Base-by-base conservation (phyloP, 2,888 invertebrate genomes). In the Xylota sylvarum region DNA sequence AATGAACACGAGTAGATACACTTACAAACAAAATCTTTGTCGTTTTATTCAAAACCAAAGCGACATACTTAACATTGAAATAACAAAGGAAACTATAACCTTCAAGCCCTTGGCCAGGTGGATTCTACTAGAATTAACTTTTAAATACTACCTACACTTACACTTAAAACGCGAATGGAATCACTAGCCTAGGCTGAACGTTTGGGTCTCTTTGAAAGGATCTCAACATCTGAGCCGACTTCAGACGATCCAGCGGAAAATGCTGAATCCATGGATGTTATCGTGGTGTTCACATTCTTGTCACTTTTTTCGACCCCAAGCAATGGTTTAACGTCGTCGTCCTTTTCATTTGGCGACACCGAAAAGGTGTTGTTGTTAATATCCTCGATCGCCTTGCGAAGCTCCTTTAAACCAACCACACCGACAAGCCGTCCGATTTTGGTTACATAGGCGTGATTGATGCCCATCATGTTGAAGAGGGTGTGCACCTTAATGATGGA, bases 401-500 rank as follows among this genome's bases (percentile, higher is more conserved):
- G 94, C 96, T 99, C 99, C 93, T 97, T 97, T 0, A 99, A 94
- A 0, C 97, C 98, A 5, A 99, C 98, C 0, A 99, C 98, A 2
- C 99, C 99, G 5, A 99, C 97, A 1, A 99, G 94, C 88, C 97
- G 94, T 0, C 98, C 99, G 72, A 98, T 98, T 81, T 98, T 97
- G 0, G 99, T 99, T 10, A 99, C 99, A 92, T 99, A 99, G 0
- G 99, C 98, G 90, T 98, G 97, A 93, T 98, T 98, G 14, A 99
- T 96, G 9, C 98, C 99, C 85, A 99, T 95, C 94, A 99, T 97
- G n/a, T 98, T 98, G 93, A 99, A 99, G 58, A 99, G 93, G 0
- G 99, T 99, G 93, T 99, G 99, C 4, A 98, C 97, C 94, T 98
- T 98, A 62, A 98, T 95, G 58, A 98, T 93, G 0, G 98, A 97